A percentile compares a stretch with the other conserved stretches of the same genome.
Conservation (phyloP, 1,140 invertebrate species). For the Piezodorus guildinii region DNA sequence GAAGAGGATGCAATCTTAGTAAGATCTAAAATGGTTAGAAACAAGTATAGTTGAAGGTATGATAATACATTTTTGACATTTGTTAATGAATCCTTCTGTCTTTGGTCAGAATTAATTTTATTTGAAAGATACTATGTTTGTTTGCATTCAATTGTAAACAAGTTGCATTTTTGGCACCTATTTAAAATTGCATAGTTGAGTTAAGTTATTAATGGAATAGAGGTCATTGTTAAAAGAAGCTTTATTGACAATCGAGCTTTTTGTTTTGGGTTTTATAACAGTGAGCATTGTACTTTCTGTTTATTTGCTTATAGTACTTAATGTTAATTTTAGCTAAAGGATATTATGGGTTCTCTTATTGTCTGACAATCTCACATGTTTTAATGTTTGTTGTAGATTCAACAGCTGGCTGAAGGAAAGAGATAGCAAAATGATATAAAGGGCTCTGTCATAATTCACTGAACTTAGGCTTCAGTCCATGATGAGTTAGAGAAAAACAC, state of each 20-base stretch:
- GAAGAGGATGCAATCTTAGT: too few relatives aligned
- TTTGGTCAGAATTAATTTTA: too few relatives aligned
- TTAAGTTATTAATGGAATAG: constrained; percentile 17
- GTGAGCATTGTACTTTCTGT: background rate
- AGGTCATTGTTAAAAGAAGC: constrained; percentile 9
- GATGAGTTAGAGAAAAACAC: background rate
- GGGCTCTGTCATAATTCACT: background rate
- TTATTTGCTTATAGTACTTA: background rate
- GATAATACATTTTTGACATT: too few relatives aligned
- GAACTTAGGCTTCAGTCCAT: background rate
- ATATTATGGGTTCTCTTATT: background rate
- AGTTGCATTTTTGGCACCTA: constrained; percentile 4
- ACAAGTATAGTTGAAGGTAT: too few relatives aligned
- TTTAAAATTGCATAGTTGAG: background rate
- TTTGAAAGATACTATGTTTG: too few relatives aligned
- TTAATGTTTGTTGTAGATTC: constrained; percentile 9
- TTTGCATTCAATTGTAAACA: too few relatives aligned
- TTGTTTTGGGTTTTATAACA: background rate
- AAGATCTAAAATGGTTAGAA: too few relatives aligned
- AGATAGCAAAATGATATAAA: background rate
- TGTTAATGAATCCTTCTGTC: too few relatives aligned
- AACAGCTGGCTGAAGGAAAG: background rate
- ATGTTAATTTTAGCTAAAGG: background rate
- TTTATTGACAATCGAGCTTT: background rate
- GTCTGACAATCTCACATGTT: background rate